Evolutionary conservation across 2,797 vertebrate species (phyloP), one percentile per base, ranked within the genome.

Genomic region (Sciurus carolinensis): DNA sequence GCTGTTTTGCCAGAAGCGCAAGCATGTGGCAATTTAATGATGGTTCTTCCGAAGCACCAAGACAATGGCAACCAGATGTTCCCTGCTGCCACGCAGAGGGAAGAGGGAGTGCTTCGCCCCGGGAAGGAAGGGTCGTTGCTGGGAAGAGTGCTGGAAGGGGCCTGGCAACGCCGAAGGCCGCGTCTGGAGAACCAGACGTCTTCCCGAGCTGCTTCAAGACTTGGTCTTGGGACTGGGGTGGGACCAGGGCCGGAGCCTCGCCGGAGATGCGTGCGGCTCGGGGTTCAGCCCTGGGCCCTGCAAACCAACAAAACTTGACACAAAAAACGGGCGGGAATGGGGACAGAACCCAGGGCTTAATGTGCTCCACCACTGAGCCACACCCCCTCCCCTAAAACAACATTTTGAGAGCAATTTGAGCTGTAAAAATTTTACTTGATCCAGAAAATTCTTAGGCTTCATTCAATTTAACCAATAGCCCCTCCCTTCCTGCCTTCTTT

Each of bases 31-130:
- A 36, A 28, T 72, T 77, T 39, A 62, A 72, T 4, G 39, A 79
- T 4, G 52, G 13, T 47, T 84, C 80, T 67, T 85, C 42, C 6
- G 30, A 33, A 2, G 57, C 28, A 14, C 39, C 13, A 42, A 77
- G 73, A 69, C 82, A 82, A 93, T 79, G 90, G 39, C 54, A 30
- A 57, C 77, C 84, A 79, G 91, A 88, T 75, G 94, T 44, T 90
- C 42, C 28, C 28, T 0, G 3, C 54, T 18, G n/a, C 64, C 36
- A 1, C 0, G 11, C 28, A 42, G 15, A 7, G 39, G 28, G 52
- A 36, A 18, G 67, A 66, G 50, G 30, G 91, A 47, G 10, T 2
- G 59, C 10, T 62, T 79, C 44, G 50, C 44, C 30, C 30, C 33
- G 12, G 0, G 72, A 73, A 76, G 77, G 39, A 81, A 75, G 26